Base-by-base conservation (phyloP, 2,797 vertebrate genomes). In the Falco berigora region DNA sequence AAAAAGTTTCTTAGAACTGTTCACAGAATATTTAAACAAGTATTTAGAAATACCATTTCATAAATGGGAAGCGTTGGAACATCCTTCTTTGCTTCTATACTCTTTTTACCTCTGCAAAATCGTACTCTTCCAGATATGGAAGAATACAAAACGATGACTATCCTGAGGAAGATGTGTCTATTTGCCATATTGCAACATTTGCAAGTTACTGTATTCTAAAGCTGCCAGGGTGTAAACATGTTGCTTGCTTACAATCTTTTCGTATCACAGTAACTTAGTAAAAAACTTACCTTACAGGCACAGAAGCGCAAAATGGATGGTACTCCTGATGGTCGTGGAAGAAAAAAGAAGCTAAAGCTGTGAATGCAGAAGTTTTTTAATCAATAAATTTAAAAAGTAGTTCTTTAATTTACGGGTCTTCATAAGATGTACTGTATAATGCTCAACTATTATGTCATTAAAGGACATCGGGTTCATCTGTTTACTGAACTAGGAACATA, bases 341-440 rank as follows among this genome's bases (percentile, higher is more conserved):
- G 99, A 80, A 98, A 98, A 97, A 99, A 99, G 98, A 99, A 99
- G 97, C 98, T 99, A 78, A 99, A 99, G 98, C 98, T 99, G 98
- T 99, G 98, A 99, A 98, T 67, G 88, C 32, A 55, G 55, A 87
- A 71, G 90, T 86, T 95, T 96, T 97, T 59, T 97, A 97, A 97
- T 98, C 97, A 98, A 98, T 98, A 97, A 97, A 97, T 97, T 97
- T 97, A 97, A 91, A 97, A 98, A 98, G 98, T 98, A 98, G 98
- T 98, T 98, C 98, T 99, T 98, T 98, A 98, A 98, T 98, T 98
- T 98, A 98, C 98, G 98, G 99, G 98, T 99, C 98, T 98, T 98
- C 98, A 98, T 98, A 98, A 98, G 98, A 98, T 98, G 98, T 99
- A 98, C 99, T 98, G 98, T 99, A 98, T 98, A 98, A 97, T 97